Evolutionary conservation across 1,140 invertebrate genomes (phyloP).

Genomic region (Euborellia annulipes): DNA sequence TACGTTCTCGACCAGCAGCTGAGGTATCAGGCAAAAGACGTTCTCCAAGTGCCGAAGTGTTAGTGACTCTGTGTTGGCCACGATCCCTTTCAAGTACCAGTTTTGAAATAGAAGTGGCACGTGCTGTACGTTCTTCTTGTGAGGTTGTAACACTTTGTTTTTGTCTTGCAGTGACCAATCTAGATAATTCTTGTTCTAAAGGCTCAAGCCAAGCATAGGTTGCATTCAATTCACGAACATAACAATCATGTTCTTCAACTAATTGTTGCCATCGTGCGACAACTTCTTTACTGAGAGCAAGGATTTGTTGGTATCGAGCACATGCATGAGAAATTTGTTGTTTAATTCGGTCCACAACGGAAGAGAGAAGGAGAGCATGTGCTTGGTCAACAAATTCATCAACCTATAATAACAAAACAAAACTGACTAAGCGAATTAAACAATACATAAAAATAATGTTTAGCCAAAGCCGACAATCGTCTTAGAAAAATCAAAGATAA

Average conservation of each 20-base stretch:
- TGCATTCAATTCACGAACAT: slow-evolving; percentile 58
- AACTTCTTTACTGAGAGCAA: slow-evolving; percentile 70
- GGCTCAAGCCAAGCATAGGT: slow-evolving; percentile 59
- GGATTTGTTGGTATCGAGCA: slow-evolving; percentile 72
- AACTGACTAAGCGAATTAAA: too few relatives aligned
- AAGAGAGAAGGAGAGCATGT: slow-evolving; percentile 69
- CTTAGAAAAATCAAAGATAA: too few relatives aligned
- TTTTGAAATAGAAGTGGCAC: too few relatives aligned
- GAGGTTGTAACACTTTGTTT: too few relatives aligned
- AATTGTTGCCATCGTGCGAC: slow-evolving; percentile 73
- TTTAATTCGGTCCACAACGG: slow-evolving; percentile 71
- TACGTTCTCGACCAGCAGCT: slow-evolving; percentile 70
- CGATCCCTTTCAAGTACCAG: slow-evolving; percentile 41
- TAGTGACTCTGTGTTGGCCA: slow-evolving; percentile 56
- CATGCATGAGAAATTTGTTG: slow-evolving; percentile 78
- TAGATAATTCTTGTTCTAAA: slow-evolving; percentile 39
- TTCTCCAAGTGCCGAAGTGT: slow-evolving; percentile 60
- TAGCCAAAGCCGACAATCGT: too few relatives aligned
- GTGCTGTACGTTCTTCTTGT: too few relatives aligned
- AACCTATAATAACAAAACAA: too few relatives aligned
- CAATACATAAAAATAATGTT: too few relatives aligned
- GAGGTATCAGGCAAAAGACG: slow-evolving; percentile 81
- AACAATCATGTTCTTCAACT: slow-evolving; percentile 68
- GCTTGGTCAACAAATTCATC: slow-evolving; percentile 80
- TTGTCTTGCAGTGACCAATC: too few relatives aligned